Conservation (phyloP, 1,140 invertebrate species). For the Sycophaga agraensis region DNA sequence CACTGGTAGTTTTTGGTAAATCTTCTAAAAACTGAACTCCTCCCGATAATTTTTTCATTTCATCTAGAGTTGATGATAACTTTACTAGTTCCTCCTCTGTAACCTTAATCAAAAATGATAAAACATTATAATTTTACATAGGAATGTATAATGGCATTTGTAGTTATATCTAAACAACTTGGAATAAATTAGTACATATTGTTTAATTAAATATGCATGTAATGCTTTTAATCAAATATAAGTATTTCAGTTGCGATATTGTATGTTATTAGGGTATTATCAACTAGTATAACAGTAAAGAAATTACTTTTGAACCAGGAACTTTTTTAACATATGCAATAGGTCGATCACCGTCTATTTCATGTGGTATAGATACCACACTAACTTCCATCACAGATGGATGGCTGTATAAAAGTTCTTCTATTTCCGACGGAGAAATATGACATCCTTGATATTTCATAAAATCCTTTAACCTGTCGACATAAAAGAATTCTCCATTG, state of each 20-base stretch:
- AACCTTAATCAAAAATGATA: conserved; percentile 31
- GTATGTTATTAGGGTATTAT: too few species aligned
- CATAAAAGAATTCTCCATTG: conserved; percentile 52
- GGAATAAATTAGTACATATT: too few species aligned
- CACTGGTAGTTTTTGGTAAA: conserved; percentile 64
- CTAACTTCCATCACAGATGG: conserved; percentile 66
- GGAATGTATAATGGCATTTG: too few species aligned
- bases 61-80: conserved; percentile 43
- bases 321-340: conserved; percentile 62
- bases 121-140: too few species aligned
- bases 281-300: too few species aligned
- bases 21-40: conserved; percentile 63
- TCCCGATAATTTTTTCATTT: conserved; percentile 57
- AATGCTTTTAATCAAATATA: too few species aligned
- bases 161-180: too few species aligned
- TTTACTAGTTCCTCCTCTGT: conserved; percentile 41
- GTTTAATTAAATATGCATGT: too few species aligned
- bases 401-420: conserved; percentile 66
- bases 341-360: conserved; percentile 63
- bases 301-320: conserved; percentile 40
- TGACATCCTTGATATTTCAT: conserved; percentile 55
- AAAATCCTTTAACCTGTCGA: conserved; percentile 64
- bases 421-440: conserved; percentile 56
- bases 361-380: conserved; percentile 68
- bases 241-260: too few species aligned